These are phyloP conservation scores for Bradypodion ventrale DNA, from an alignment of 2,797 vertebrate species.

Conservation along the genomic window DNA sequence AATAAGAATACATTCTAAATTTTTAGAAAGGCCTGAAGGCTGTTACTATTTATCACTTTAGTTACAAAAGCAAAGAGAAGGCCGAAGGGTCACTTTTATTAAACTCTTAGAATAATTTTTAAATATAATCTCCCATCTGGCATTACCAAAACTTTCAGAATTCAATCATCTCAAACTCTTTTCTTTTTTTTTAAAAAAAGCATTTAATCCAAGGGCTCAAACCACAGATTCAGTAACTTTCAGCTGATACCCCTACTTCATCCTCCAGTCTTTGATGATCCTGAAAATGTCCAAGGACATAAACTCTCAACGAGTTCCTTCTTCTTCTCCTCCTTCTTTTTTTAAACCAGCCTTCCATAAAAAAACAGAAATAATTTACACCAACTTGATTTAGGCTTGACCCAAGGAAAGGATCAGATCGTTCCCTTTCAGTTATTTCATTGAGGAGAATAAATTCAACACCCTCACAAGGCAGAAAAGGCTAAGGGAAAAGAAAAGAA, in stretches of 20 bases:
- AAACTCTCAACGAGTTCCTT: background rate
- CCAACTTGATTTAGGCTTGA: background rate
- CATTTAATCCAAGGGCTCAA: background rate
- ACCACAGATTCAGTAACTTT: background rate
- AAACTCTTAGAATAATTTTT: background rate
- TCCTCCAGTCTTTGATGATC: too few relatives aligned
- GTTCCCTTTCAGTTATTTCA: slow-evolving; percentile 9
- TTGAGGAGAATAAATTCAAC: background rate
- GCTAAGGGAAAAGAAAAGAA: too few relatives aligned
- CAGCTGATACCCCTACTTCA: background rate
- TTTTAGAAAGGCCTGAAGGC: background rate
- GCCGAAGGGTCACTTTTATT: background rate
- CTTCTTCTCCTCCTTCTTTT: background rate
- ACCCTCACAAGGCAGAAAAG: background rate
- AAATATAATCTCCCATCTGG: too few relatives aligned
- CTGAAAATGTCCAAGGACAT: background rate
- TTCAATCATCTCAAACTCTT: background rate
- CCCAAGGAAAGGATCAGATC: background rate
- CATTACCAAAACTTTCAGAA: background rate
- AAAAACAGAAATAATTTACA: background rate
- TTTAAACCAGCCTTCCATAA: background rate
- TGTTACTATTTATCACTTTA: background rate
- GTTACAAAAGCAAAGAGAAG: background rate
- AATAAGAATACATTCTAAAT: background rate
- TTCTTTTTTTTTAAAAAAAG: background rate